These are phyloP conservation scores for Mesocentrotus franciscanus DNA, from an alignment of 53 echinoderm and acorn worm species.

Conservation along the genomic window DNA sequence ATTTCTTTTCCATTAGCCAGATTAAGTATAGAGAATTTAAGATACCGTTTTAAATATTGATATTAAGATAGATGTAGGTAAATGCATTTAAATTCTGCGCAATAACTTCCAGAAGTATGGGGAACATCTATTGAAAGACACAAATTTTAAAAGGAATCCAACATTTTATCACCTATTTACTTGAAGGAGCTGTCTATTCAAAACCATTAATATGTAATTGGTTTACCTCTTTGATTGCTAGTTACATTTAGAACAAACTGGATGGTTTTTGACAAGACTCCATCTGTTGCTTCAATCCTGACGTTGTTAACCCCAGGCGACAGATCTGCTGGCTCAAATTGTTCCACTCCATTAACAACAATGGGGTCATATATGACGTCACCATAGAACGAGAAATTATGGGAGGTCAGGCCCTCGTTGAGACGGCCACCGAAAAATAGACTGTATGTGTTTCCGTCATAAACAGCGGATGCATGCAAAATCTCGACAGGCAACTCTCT, in stretches of 20 bases:
- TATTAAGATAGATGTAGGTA: too few species aligned
- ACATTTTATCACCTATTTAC: too few species aligned
- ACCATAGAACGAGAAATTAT: constrained; percentile 1
- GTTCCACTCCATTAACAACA: not conserved
- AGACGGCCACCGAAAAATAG: not conserved
- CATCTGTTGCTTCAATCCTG: not conserved
- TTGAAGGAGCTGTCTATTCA: too few species aligned
- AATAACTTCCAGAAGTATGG: too few species aligned
- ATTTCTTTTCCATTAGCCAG: too few species aligned
- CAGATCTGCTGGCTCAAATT: not conserved
- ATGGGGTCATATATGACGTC: not conserved
- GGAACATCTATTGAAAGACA: too few species aligned
- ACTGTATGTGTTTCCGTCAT: not conserved
- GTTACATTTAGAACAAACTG: not conserved
- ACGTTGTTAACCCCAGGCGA: not conserved
- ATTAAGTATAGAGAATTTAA: too few species aligned
- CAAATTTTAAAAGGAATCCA: too few species aligned
- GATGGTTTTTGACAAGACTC: not conserved
- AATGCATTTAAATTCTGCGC: too few species aligned
- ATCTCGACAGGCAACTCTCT: not conserved
- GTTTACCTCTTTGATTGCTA: not conserved
- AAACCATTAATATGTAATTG: too few species aligned
- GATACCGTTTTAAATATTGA: too few species aligned
- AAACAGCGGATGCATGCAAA: not conserved
- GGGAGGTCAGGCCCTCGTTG: not conserved